These are phyloP conservation scores for Ceryle rudis DNA, from an alignment of 2,797 vertebrate species.

Conservation along the genomic window DNA sequence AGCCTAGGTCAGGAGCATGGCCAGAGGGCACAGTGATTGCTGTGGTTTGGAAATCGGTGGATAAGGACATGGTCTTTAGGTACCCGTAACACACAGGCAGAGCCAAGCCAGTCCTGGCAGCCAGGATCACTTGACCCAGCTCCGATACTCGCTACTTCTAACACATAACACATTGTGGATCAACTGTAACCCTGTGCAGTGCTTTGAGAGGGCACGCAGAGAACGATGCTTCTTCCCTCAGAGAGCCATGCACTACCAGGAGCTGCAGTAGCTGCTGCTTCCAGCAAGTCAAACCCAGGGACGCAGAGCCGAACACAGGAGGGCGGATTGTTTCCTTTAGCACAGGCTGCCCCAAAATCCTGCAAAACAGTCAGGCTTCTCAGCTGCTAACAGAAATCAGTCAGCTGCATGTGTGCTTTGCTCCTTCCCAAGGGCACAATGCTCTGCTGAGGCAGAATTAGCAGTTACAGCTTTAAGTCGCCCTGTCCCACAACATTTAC, in stretches of 20 bases:
- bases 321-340: neutral
- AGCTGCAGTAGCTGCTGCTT: neutral
- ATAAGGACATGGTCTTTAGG: neutral
- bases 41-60: neutral
- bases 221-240: neutral
- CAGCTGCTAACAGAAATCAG: neutral
- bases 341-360: neutral
- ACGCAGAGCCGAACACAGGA: neutral
- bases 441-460: neutral
- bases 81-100: fast-evolving
- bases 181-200: neutral
- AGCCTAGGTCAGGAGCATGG: fast-evolving
- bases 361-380: neutral
- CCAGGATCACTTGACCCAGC: neutral
- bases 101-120: neutral
- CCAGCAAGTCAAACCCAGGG: neutral
- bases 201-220: neutral
- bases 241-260: neutral
- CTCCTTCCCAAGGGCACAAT: neutral
- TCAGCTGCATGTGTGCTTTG: neutral
- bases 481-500: neutral
- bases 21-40: neutral
- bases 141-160: neutral
- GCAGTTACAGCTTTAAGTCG: neutral
- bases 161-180: neutral